Percentiles rank a stretch among this genome's conserved stretches.
These are phyloP conservation scores for Parascotia fuliginaria DNA, from an alignment of 2,888 invertebrate genomes.

Conservation along the genomic window DNA sequence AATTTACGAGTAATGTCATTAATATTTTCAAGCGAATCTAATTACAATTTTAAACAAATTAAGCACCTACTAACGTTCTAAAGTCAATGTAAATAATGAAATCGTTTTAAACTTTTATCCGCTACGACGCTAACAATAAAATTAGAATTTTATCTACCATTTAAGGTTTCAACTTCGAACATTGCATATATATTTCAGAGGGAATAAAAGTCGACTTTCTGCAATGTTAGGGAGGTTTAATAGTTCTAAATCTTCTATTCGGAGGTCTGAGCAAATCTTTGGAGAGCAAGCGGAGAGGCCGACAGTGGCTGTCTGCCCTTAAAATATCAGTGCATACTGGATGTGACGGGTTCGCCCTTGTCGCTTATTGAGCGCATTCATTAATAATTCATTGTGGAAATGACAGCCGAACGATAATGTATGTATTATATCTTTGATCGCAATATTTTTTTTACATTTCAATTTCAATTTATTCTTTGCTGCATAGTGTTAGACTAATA, in stretches of 20 bases:
- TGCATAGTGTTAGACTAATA: too few relatives aligned
- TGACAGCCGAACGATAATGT: constrained; percentile 41
- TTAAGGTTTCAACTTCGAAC: constrained; percentile 41
- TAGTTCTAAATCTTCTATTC: constrained; percentile 64
- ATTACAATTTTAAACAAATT: constrained; percentile 22
- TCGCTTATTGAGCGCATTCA: constrained; percentile 38
- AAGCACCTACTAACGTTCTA: constrained; percentile 20
- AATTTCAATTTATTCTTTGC: too few relatives aligned
- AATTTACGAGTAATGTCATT: too few relatives aligned
- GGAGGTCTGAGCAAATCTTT: constrained; percentile 56
- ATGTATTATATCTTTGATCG: constrained; percentile 6
- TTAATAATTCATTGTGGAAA: constrained; percentile 47
- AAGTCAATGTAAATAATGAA: constrained; percentile 29
- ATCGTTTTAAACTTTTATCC: constrained; percentile 33
- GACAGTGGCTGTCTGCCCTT: constrained; percentile 33
- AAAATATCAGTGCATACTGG: constrained; percentile 44
- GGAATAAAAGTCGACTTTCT: constrained; percentile 46
- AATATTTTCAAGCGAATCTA: constrained; percentile 15
- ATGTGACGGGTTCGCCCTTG: constrained; percentile 30
- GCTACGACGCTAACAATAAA: constrained; percentile 26
- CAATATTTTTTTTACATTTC: background rate
- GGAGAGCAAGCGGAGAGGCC: constrained; percentile 39
- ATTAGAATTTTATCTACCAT: constrained; percentile 40
- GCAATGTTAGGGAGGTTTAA: constrained; percentile 53
- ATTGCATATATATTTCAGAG: constrained; percentile 47